Conservation (phyloP, 2,113 vertebrate genomes). For the Myocastor coypus region DNA sequence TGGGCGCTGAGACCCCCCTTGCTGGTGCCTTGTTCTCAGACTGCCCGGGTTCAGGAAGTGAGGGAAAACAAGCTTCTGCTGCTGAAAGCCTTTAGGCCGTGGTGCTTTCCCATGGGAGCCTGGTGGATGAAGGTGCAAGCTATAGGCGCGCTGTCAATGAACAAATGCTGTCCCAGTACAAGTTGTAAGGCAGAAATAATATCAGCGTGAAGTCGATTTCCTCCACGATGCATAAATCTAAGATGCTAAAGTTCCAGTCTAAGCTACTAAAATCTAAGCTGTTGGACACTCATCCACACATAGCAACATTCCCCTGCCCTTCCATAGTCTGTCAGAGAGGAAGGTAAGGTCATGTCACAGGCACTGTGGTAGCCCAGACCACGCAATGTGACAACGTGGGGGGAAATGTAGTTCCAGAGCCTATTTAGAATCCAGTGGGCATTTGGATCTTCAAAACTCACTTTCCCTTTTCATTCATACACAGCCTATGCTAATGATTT, state of each 20-base stretch:
- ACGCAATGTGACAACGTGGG: neutral
- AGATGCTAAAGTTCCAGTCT: neutral
- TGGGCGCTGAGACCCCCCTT: neutral
- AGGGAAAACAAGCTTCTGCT: neutral
- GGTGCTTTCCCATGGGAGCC: neutral
- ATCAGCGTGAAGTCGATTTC: neutral
- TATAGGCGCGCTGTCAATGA: neutral
- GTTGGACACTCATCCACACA: neutral
- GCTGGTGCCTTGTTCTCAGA: neutral
- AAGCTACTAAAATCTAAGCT: neutral
- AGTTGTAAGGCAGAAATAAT: neutral
- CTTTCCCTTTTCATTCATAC: neutral
- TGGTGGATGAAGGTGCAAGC: neutral
- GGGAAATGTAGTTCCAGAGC: neutral
- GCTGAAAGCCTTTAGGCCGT: neutral
- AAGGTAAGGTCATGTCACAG: neutral
- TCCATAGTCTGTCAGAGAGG: neutral
- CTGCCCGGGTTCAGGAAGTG: neutral
- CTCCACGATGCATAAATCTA: slow-evolving; percentile 15
- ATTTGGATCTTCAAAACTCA: neutral
- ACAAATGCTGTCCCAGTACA: neutral
- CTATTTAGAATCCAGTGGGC: slow-evolving; percentile 20
- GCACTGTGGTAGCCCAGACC: neutral
- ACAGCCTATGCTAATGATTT: neutral
- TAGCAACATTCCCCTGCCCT: neutral